A percentile compares a stretch with the other conserved stretches of the same genome.
Conservation (phyloP, 2,888 invertebrate genomes). For the Strigamia transsilvanica region DNA sequence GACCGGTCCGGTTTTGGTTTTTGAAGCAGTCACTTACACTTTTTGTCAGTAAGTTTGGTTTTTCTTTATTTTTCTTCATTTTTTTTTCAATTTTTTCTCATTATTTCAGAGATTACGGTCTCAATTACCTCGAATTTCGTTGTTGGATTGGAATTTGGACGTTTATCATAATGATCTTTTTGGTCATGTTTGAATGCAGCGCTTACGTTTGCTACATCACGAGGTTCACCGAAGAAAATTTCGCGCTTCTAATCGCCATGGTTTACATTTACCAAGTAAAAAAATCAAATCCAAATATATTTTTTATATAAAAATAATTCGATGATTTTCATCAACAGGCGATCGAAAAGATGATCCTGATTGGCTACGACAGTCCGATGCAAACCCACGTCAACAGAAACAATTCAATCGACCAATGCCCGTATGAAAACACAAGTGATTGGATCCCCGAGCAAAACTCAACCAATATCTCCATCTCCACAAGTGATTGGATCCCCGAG, state of each 20-base stretch:
- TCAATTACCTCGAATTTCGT: conserved; percentile 60
- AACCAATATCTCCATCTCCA: not conserved
- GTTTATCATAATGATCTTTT: conserved; percentile 59
- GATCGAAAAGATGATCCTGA: conserved; percentile 52
- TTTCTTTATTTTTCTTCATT: too few relatives aligned
- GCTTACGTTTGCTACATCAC: conserved; percentile 62
- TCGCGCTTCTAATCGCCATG: conserved; percentile 61
- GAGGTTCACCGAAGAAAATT: conserved; percentile 62
- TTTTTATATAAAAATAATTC: not conserved
- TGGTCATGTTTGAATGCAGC: conserved; percentile 61
- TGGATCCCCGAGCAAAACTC: not conserved
- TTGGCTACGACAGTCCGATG: conserved; percentile 53
- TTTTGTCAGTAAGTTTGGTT: conserved; percentile 60
- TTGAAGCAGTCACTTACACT: conserved; percentile 65
- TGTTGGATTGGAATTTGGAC: conserved; percentile 63
- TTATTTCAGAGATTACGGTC: conserved; percentile 46
- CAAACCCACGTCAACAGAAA: conserved; percentile 10
- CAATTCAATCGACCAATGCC: not conserved
- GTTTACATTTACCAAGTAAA: conserved; percentile 59
- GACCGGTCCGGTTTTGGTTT: conserved; percentile 67
- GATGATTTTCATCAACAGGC: conserved; percentile 18
- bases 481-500: not conserved
- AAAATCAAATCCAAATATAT: not conserved
- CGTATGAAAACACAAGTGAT: not conserved
- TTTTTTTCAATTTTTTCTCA: not conserved